Evolutionary conservation across 2,797 vertebrate species (phyloP).

Genomic region (Catostomus latipinnis): DNA sequence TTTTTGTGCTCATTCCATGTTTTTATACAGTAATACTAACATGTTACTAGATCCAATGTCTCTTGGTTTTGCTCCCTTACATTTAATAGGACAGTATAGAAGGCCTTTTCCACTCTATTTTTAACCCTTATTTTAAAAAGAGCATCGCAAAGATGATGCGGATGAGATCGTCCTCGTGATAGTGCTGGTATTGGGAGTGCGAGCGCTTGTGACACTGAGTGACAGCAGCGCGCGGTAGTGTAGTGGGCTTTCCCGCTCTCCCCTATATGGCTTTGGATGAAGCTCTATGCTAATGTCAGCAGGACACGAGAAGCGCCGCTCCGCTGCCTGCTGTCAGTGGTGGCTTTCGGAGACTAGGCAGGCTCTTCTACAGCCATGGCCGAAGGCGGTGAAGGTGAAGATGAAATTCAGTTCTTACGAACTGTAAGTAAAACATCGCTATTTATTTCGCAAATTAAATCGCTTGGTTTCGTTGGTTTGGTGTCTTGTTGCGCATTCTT

Average conservation of each 20-base stretch:
- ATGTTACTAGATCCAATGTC: too few species aligned
- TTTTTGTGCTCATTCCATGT: too few species aligned
- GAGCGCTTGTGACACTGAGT: conserved; percentile 65
- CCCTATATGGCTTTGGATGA: conserved; percentile 95
- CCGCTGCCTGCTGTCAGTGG: conserved; percentile 81
- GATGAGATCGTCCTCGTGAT: conserved; percentile 15
- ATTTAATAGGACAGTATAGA: too few species aligned
- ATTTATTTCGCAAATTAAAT: conserved; percentile 16
- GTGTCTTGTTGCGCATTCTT: conserved; percentile 16
- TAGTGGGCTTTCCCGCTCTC: conserved; percentile 81
- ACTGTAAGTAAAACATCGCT: conserved; percentile 87
- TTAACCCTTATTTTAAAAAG: too few species aligned
- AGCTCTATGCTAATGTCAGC: conserved; percentile 90
- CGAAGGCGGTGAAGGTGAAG: conserved; percentile 95
- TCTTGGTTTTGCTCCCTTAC: too few species aligned
- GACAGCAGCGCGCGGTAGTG: conserved; percentile 75
- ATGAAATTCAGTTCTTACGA: conserved; percentile 98
- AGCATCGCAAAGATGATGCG: conserved; percentile 14
- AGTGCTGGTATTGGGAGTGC: conserved; percentile 2
- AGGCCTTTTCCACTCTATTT: too few species aligned
- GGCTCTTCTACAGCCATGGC: conserved; percentile 92
- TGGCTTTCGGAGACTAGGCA: conserved; percentile 83
- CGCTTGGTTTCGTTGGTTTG: neutral
- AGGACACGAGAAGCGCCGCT: conserved; percentile 79
- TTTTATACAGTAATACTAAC: too few species aligned